Evolutionary conservation across 2,797 vertebrate genomes (phyloP).

Genomic region (Linurgus olivaceus): DNA sequence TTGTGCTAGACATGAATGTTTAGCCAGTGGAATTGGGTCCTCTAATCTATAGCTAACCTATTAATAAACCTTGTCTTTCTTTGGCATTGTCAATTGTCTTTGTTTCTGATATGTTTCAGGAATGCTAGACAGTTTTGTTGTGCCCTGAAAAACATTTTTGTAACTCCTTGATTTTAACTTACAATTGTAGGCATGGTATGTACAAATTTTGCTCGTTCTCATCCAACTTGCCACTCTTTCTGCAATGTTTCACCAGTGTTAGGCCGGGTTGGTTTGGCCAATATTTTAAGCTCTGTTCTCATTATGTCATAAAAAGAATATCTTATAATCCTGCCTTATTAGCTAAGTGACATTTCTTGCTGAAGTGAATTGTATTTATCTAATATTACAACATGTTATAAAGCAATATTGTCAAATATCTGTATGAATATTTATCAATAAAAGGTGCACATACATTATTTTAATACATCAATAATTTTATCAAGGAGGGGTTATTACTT

Average conservation of each 20-base stretch:
- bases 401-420: neutral
- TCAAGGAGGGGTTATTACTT: neutral
- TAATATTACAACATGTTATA: neutral
- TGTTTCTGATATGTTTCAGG: neutral
- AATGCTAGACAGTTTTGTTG: neutral
- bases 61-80: neutral
- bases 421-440: neutral
- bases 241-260: neutral
- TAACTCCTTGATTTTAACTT: neutral
- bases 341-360: neutral
- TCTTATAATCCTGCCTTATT: neutral
- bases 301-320: neutral
- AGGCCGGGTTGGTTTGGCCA: neutral
- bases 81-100: neutral
- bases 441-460: neutral
- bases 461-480: neutral
- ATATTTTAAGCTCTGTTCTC: neutral
- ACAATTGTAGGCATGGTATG: neutral
- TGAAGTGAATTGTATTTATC: neutral
- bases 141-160: neutral
- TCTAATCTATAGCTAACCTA: neutral
- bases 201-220: neutral
- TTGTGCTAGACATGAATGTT: neutral
- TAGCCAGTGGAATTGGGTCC: neutral
- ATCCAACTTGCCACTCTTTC: neutral